These are phyloP conservation scores for Charina bottae DNA, from an alignment of 2,113 vertebrate species.

Conservation along the genomic window DNA sequence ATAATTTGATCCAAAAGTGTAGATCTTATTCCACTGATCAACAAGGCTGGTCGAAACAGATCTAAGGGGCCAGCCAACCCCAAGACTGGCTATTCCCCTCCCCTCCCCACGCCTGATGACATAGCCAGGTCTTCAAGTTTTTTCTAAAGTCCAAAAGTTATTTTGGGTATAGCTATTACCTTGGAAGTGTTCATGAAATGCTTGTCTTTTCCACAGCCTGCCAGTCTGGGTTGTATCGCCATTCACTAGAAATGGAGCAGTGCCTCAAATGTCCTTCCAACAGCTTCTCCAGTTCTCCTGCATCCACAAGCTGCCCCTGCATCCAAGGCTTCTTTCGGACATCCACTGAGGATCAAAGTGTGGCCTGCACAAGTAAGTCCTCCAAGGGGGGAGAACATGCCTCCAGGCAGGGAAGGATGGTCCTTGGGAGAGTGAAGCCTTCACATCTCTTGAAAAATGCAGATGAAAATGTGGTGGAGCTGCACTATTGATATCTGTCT, in stretches of 20 bases:
- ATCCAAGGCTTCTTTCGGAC: slow-evolving; percentile 71
- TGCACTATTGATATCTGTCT: not conserved
- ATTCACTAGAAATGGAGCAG: slow-evolving; percentile 39
- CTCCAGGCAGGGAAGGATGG: not conserved
- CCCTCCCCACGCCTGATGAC: no score
- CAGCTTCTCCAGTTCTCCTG: slow-evolving; percentile 63
- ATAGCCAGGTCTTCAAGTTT: no score
- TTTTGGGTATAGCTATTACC: not conserved
- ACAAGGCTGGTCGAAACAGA: no score
- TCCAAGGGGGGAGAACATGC: not conserved
- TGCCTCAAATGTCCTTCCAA: slow-evolving; percentile 76
- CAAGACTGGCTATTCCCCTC: no score
- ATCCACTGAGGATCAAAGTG: slow-evolving; percentile 63
- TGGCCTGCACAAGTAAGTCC: slow-evolving; percentile 77
- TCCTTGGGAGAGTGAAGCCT: not conserved
- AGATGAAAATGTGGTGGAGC: not conserved
- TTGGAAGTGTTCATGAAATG: not conserved
- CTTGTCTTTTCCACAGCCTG: slow-evolving; percentile 66
- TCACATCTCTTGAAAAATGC: not conserved
- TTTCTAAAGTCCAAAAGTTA: no score
- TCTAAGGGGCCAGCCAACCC: no score
- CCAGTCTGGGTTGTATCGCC: slow-evolving; percentile 71
- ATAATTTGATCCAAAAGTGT: no score
- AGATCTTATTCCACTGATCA: no score
- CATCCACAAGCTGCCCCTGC: slow-evolving; percentile 70